Base-by-base conservation (phyloP, 2,888 invertebrate genomes). In the Xylota sylvarum region DNA sequence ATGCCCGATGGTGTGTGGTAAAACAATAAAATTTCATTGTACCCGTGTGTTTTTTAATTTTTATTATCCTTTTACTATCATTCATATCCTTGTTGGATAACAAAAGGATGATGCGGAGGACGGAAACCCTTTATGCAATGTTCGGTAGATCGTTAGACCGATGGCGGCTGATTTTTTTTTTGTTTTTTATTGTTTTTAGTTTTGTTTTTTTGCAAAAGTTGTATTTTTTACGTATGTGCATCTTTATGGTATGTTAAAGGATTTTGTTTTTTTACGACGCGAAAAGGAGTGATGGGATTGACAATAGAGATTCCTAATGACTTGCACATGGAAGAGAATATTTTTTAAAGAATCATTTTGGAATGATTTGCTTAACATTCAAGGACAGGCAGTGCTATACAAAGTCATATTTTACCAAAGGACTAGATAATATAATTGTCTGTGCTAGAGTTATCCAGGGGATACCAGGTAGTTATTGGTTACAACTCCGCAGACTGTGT, bases 91-190 rank as follows among this genome's bases (percentile, higher is more conserved):
- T 69, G 65, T 23, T 50, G 1, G 14, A n/a, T 32, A 6, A 2
- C 2, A 50, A 52, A 1, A 27, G 23, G n/a, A 76, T 46, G 58
- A 23, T 23, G 23, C 23, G 23, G 23, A 23, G 1, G 58, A 30
- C 35, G 19, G 55, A 43, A 74, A 23, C 81, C 81, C 69, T 81
- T 81, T 81, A 81, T 60, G 74, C 62, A 81, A 81, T 62, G 5
- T 74, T 80, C n/a, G 0, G 12, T n/a, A 12, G 17, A 32, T 35
- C 10, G 6, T 19, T 10, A 10, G 12, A 14, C 27, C 3, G 10
- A 23, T 60, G 35, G 60, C 48, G 23, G 14, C 14, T 12, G 27
- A 7, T 40, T 27, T 30, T 50, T 30, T 55, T 27, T 37, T 65
- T 1, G 0, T 1, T 27, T 9, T 30, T n/a, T n/a, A n/a, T n/a